phyloP scores from a whole-genome alignment of 2,797 vertebrate species.

The Chloroceryle inda region DNA sequence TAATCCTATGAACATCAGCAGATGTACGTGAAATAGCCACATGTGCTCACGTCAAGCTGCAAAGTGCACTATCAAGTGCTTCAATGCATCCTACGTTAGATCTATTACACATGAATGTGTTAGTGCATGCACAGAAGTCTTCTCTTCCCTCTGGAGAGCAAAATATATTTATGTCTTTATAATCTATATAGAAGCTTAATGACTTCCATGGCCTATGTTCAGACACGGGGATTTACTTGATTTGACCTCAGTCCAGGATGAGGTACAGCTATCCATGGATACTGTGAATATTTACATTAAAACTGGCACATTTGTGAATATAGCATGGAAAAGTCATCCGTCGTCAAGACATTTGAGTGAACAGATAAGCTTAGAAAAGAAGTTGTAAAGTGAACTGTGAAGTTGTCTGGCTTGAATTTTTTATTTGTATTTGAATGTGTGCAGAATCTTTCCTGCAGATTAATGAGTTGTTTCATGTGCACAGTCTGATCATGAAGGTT shows the following conservation, averaged over 20 bases:
- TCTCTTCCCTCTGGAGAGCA: neutral
- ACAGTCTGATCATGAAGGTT: neutral
- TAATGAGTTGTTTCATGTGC: neutral
- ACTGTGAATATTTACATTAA: neutral
- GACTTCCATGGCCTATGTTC: neutral
- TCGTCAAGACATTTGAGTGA: neutral
- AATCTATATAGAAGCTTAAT: neutral
- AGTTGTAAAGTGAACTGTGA: neutral
- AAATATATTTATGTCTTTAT: neutral
- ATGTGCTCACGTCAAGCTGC: neutral
- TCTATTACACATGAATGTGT: accelerated
- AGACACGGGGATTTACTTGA: neutral
- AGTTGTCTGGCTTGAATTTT: neutral
- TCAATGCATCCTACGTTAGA: neutral
- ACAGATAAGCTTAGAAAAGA: neutral
- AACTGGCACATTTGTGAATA: neutral
- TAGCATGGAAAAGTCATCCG: neutral
- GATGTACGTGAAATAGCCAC: neutral
- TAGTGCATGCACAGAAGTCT: neutral
- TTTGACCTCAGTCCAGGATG: neutral
- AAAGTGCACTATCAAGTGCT: neutral
- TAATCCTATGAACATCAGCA: neutral
- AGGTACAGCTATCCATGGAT: neutral
- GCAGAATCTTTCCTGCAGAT: neutral
- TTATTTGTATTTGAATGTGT: neutral